These are phyloP conservation scores for Tinea semifulvella DNA, from an alignment of 2,888 invertebrate genomes.

Conservation along the genomic window DNA sequence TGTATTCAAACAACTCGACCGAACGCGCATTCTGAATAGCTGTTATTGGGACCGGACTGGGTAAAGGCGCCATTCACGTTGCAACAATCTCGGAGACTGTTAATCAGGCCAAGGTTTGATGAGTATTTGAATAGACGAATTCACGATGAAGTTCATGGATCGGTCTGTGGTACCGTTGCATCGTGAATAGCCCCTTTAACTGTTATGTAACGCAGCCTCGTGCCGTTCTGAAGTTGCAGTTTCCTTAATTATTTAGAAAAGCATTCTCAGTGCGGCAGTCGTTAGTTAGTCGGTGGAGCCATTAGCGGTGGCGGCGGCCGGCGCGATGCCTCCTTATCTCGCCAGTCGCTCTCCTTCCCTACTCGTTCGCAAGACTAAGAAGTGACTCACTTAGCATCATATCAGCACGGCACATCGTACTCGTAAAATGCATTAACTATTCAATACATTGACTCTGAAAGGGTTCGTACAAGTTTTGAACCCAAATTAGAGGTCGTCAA, in stretches of 20 bases:
- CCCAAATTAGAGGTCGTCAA: slow-evolving; percentile 2
- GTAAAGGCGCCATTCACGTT: not conserved
- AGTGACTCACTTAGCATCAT: slow-evolving; percentile 7
- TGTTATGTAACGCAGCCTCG: not conserved
- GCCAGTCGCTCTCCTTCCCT: slow-evolving; percentile 27
- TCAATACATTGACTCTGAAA: slow-evolving; percentile 2
- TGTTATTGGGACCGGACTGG: not conserved
- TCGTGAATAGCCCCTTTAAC: not conserved
- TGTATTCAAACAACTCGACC: slow-evolving; percentile 3
- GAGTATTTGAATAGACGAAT: no score
- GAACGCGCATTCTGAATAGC: slow-evolving; percentile 5
- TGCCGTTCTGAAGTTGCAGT: not conserved
- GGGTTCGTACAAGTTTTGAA: slow-evolving; percentile 8
- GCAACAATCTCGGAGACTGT: not conserved
- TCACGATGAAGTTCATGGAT: no score
- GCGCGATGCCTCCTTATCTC: slow-evolving; percentile 28
- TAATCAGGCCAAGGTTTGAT: no score
- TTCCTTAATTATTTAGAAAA: slow-evolving; percentile 13
- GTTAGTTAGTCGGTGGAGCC: slow-evolving; percentile 42
- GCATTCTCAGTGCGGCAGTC: slow-evolving; percentile 28
- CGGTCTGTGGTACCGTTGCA: no score
- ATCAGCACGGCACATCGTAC: not conserved
- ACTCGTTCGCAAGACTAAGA: slow-evolving; percentile 24
- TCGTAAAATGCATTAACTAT: slow-evolving; percentile 3
- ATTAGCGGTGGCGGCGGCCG: slow-evolving; percentile 30